Conservation (phyloP, 2,888 invertebrate genomes). For the Ichneumoninae sp. region DNA sequence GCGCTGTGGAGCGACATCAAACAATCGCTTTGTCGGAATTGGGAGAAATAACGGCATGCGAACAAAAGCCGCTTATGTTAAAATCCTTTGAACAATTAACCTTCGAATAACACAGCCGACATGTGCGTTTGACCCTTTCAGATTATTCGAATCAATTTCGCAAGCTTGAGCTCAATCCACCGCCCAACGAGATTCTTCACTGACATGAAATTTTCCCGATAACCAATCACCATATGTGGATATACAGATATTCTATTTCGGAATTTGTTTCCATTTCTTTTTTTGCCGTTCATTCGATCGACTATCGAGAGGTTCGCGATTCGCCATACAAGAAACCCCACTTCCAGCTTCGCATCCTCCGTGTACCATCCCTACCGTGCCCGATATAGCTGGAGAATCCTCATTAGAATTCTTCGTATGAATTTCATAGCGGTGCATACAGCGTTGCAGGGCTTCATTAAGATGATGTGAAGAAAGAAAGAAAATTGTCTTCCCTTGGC, state of each 20-base stretch:
- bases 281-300: slow-evolving; percentile 10
- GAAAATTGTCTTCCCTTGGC: too few species aligned
- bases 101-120: neutral
- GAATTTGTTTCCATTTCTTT: neutral
- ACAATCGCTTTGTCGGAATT: neutral
- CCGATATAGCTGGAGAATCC: too few species aligned
- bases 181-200: neutral
- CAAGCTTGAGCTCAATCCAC: neutral
- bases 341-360: too few species aligned
- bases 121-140: neutral
- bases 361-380: too few species aligned
- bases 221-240: slow-evolving; percentile 6
- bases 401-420: too few species aligned
- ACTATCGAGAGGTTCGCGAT: neutral
- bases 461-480: too few species aligned
- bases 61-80: neutral
- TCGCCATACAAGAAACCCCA: slow-evolving; percentile 4
- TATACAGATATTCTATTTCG: neutral
- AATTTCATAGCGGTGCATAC: too few species aligned
- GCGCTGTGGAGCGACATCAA: neutral
- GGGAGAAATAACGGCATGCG: neutral
- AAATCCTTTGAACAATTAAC: neutral
- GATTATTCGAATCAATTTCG: neutral
- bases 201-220: neutral
- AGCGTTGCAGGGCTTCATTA: too few species aligned